Evolutionary conservation across 2,888 invertebrate genomes (phyloP).

Genomic region (Megalurothrips usitatus): DNA sequence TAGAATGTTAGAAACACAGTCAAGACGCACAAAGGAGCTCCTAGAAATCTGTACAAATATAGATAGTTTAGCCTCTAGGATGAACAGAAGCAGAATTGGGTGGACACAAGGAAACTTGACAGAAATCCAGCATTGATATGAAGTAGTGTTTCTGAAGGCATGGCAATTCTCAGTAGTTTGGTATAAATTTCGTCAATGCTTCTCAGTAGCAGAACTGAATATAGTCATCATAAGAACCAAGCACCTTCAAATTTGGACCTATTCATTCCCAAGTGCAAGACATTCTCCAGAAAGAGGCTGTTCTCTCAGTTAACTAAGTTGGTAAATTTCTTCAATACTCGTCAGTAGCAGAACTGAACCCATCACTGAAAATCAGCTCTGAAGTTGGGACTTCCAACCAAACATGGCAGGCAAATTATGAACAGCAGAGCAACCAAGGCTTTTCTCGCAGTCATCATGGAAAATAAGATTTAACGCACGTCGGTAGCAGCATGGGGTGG

Average conservation of each 20-base stretch:
- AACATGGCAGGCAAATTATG: too few species aligned
- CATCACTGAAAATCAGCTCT: not conserved
- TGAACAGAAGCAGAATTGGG: not conserved
- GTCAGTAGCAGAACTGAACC: conserved; percentile 3
- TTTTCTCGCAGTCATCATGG: too few species aligned
- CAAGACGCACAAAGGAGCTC: not conserved
- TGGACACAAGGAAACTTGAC: too few species aligned
- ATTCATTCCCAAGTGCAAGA: not conserved
- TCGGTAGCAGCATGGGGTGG: not conserved
- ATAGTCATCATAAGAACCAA: not conserved
- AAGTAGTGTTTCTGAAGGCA: not conserved
- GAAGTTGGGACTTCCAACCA: too few species aligned
- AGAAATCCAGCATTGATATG: too few species aligned
- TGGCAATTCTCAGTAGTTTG: not conserved
- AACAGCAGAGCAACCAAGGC: too few species aligned
- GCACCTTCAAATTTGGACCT: not conserved
- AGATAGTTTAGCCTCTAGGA: not conserved
- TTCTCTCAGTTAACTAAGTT: not conserved
- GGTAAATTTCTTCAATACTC: not conserved
- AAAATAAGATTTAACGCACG: too few species aligned
- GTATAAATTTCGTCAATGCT: not conserved
- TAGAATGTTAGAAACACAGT: not conserved
- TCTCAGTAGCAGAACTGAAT: conserved; percentile 14
- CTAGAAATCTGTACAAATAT: too few species aligned
- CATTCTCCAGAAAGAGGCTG: not conserved